A percentile compares a stretch with the other conserved stretches of the same genome.
These are phyloP conservation scores for Drosophila emarginata DNA, from an alignment of 2,888 invertebrate species.

Conservation along the genomic window DNA sequence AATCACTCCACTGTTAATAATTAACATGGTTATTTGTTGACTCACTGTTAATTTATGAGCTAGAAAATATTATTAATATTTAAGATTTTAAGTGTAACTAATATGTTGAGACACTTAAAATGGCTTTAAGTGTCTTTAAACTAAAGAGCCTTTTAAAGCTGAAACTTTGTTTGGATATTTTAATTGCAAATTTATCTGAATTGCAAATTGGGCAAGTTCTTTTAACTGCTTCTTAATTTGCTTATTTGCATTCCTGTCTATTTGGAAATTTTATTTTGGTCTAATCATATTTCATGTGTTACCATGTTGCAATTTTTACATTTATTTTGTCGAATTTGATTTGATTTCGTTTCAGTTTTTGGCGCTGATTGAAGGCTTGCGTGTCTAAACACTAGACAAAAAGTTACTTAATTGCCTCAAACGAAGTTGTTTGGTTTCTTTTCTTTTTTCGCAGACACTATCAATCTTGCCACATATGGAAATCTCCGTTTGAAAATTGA, in stretches of 20 bases:
- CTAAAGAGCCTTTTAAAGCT: no score
- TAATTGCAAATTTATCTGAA: background rate
- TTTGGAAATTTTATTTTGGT: conserved; percentile 24
- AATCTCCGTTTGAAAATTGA: conserved; percentile 37
- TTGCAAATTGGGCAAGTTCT: background rate
- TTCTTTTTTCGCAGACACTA: conserved; percentile 1
- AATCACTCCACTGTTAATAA: no score
- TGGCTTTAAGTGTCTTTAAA: no score
- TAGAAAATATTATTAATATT: no score
- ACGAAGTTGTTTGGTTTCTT: conserved; percentile 31
- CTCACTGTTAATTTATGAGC: no score
- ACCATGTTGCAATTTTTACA: conserved; percentile 61
- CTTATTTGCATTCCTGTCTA: background rate
- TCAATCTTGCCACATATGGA: conserved; percentile 37
- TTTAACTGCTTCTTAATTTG: background rate
- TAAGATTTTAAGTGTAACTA: no score
- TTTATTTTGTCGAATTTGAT: conserved; percentile 43
- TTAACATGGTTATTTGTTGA: no score
- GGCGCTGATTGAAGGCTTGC: conserved; percentile 58
- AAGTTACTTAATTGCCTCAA: conserved; percentile 59
- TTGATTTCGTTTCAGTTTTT: conserved; percentile 62
- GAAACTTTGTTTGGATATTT: background rate
- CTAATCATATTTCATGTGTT: conserved; percentile 34
- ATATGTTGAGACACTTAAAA: no score
- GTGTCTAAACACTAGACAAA: conserved; percentile 42